phyloP scores from a whole-genome alignment of 2,797 vertebrate species.

The Sciurus carolinensis region DNA sequence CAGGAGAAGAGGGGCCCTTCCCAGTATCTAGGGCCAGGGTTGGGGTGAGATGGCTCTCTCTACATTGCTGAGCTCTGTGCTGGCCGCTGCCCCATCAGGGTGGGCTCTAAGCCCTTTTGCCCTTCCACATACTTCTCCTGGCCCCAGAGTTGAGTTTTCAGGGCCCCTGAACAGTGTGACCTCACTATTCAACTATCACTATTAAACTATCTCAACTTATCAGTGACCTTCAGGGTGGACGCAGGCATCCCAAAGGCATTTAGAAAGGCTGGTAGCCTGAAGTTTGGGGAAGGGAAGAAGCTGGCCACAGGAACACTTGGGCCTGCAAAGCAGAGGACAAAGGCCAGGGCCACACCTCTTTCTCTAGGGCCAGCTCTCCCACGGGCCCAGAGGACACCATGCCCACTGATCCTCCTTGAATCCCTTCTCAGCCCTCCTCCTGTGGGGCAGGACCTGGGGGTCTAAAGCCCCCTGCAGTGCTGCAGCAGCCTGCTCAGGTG shows the following conservation, averaged over 20 bases:
- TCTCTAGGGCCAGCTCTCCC: neutral
- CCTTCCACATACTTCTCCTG: neutral
- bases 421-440: neutral
- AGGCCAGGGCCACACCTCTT: neutral
- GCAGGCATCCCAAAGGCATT: neutral
- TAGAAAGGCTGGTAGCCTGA: neutral
- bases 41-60: neutral
- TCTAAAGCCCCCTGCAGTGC: neutral
- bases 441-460: neutral
- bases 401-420: neutral
- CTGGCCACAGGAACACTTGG: neutral
- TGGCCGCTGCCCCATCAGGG: neutral
- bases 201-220: neutral
- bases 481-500: neutral
- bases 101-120: neutral
- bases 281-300: neutral
- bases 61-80: neutral
- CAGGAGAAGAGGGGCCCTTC: neutral
- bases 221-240: neutral
- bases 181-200: neutral
- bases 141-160: neutral
- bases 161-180: neutral
- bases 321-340: neutral
- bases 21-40: neutral
- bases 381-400: rapidly evolving